Evolutionary conservation across 1,140 invertebrate genomes (phyloP), one percentile per base, ranked within the genome.

Genomic region (Steinernema feltiae): DNA sequence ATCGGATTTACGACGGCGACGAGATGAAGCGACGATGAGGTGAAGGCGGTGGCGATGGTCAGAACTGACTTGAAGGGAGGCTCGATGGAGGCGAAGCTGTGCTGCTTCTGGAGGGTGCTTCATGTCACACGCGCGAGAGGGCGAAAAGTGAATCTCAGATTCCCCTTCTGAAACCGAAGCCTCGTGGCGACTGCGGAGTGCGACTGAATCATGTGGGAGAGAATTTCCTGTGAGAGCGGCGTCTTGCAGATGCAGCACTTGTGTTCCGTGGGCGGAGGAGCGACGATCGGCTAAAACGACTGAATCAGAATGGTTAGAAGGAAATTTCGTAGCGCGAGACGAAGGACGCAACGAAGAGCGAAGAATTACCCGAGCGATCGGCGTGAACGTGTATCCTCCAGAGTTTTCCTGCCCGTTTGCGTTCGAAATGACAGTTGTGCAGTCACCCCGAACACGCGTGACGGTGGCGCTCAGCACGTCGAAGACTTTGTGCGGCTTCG

Each of bases 11-110:
- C 53, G 24, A 63, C 53, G 53, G 53, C 53, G 53, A 63, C 53
- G 24, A 63, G 53, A 63, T 63, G 53, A 27, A 63, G 53, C 15
- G 12, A 3, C 7, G 53, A 27, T 63, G n/a, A n/a, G n/a, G n/a
- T 63, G 2, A 15, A 7, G 53, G 53, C 53, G 53, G 53, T 63
- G 53, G 53, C 12, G 12, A 63, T 63, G 12, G 24, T 21, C 2
- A 63, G 53, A 24, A 75, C 70, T n/a, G 73, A 24, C 31, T 30
- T 73, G 32, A 74, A 74, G 29, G 73, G 29, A 32, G 70, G 71
- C 3, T 30, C 53, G 3, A 1, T 73, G 63, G 73, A 75, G 73
- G 1, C 32, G 35, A 73, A 73, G 35, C 72, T 71, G 72, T 63
- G 53, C 24, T 63, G 12, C 53, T 63, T 63, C 53, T 63, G 53